Conservation (phyloP, 1,140 invertebrate species). For the Pristionchus pacificus region DNA sequence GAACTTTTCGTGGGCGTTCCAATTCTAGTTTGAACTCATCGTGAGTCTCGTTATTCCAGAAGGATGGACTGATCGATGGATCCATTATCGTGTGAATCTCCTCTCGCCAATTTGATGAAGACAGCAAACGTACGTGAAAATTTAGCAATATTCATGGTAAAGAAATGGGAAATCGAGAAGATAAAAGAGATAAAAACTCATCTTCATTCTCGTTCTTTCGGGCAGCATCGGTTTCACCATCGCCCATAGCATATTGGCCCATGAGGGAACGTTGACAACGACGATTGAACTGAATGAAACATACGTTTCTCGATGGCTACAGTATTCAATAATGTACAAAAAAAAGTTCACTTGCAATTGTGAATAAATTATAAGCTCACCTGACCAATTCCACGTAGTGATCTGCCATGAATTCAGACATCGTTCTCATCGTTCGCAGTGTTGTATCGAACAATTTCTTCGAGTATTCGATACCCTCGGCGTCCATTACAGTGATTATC, state of each 20-base stretch:
- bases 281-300: slow-evolving; percentile 40
- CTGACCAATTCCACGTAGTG: slow-evolving; percentile 52
- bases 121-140: slow-evolving; percentile 35
- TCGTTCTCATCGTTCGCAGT: slow-evolving; percentile 34
- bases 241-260: slow-evolving; percentile 33
- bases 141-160: background rate
- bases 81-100: slow-evolving; percentile 39
- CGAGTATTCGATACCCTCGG: slow-evolving; percentile 43
- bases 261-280: slow-evolving; percentile 41
- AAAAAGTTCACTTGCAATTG: too few relatives aligned
- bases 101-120: slow-evolving; percentile 37
- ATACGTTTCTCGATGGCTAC: too few relatives aligned
- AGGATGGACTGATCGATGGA: slow-evolving; percentile 26
- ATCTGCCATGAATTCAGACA: slow-evolving; percentile 47
- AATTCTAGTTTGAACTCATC: background rate
- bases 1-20: background rate
- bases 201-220: slow-evolving; percentile 42
- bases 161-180: background rate
- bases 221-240: slow-evolving; percentile 42
- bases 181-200: too few relatives aligned
- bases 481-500: slow-evolving; percentile 48
- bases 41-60: slow-evolving; percentile 30
- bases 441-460: slow-evolving; percentile 42
- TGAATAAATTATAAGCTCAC: too few relatives aligned
- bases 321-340: too few relatives aligned